Evolutionary conservation across 2,113 vertebrate genomes (phyloP).

Genomic region (Callaeas wilsoni): DNA sequence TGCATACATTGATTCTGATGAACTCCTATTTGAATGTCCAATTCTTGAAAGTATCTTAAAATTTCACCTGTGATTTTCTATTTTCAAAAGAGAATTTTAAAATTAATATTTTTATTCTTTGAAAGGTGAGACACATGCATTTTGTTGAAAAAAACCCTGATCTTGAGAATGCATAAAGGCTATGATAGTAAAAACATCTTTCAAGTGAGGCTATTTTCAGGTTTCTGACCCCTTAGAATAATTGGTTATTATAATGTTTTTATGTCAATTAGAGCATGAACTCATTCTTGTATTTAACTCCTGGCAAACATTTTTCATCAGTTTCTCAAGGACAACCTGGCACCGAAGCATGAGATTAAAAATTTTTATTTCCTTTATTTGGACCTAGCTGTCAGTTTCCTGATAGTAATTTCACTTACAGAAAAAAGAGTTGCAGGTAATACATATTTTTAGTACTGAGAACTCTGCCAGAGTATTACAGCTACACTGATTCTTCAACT

Average conservation of each 20-base stretch:
- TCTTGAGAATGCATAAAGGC: neutral
- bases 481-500: neutral
- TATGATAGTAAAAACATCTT: neutral
- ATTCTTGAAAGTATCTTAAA: neutral
- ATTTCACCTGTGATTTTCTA: neutral
- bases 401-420: neutral
- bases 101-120: neutral
- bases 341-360: neutral
- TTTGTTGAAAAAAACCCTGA: neutral
- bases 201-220: neutral
- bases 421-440: neutral
- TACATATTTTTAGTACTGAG: neutral
- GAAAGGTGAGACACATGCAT: neutral
- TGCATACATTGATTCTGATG: neutral
- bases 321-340: neutral
- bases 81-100: neutral
- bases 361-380: neutral
- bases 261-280: neutral
- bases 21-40: neutral
- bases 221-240: neutral
- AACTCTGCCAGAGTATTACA: neutral
- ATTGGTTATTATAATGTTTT: neutral
- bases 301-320: neutral
- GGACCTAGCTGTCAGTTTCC: neutral
- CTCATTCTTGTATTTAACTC: neutral